Conservation (phyloP, 2,113 vertebrate genomes). For the Pyrgilauda ruficollis region DNA sequence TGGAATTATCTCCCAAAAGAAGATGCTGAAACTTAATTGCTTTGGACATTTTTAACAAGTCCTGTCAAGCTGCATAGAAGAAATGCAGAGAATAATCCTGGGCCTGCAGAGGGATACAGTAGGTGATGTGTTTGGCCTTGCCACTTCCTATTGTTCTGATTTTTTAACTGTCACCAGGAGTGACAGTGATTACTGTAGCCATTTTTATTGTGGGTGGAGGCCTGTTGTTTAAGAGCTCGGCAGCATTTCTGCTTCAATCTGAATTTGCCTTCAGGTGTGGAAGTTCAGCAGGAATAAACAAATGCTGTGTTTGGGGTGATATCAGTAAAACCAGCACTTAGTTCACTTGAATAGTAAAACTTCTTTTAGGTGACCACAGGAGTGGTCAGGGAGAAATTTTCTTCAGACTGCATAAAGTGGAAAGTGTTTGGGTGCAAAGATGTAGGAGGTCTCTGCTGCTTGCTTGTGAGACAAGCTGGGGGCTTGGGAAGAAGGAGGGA, state of each 20-base stretch:
- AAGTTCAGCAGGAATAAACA: neutral
- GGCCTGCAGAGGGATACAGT: neutral
- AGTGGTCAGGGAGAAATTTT: neutral
- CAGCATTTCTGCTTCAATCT: fast-evolving
- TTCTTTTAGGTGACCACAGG: neutral
- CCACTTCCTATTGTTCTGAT: neutral
- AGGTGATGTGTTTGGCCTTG: neutral
- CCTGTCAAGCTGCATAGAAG: neutral
- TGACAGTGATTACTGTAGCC: neutral
- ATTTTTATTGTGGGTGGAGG: neutral
- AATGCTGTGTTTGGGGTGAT: neutral
- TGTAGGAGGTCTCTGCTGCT: neutral
- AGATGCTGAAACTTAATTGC: neutral
- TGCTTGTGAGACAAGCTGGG: neutral
- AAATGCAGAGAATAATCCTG: neutral
- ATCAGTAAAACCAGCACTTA: neutral
- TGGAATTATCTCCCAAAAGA: slow-evolving; percentile 4
- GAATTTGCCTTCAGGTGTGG: neutral
- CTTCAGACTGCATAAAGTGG: fast-evolving
- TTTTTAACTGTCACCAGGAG: neutral
- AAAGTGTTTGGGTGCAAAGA: neutral
- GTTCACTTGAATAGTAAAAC: neutral
- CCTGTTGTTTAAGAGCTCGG: neutral
- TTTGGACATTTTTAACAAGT: slow-evolving; percentile 21
- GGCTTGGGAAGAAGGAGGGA: neutral